Evolutionary conservation across 2,797 vertebrate genomes (phyloP).

Genomic region (Schizothorax lantsangensis): DNA sequence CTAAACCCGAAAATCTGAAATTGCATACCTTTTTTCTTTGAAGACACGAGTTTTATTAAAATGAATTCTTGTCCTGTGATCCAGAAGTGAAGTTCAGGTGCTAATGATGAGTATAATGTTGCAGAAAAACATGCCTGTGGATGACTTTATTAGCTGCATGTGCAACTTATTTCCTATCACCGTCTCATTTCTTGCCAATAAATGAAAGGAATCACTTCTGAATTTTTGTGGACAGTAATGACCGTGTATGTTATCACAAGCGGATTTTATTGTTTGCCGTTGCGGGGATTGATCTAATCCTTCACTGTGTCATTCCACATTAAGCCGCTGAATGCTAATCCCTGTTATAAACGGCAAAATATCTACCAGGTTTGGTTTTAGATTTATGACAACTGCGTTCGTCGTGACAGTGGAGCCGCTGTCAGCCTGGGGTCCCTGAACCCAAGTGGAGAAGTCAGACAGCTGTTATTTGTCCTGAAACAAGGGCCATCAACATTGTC

Average conservation of each 20-base stretch:
- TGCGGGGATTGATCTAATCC: constrained; percentile 62
- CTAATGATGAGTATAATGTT: constrained; percentile 42
- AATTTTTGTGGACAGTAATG: constrained; percentile 14
- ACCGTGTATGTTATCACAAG: constrained; percentile 22
- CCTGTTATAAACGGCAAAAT: constrained; percentile 44
- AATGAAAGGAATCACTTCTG: not conserved
- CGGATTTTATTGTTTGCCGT: constrained; percentile 37
- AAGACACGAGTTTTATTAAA: constrained; percentile 4
- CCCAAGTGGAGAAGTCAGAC: constrained; percentile 51
- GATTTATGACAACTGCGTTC: constrained; percentile 38
- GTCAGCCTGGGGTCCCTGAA: constrained; percentile 32
- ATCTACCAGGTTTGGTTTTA: constrained; percentile 44
- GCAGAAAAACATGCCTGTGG: constrained; percentile 10
- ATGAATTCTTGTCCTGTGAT: constrained; percentile 23
- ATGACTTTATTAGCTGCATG: not conserved
- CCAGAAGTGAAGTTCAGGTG: constrained; percentile 38
- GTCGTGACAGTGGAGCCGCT: not conserved
- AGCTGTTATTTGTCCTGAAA: constrained; percentile 60
- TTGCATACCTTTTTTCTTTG: not conserved
- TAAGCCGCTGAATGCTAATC: constrained; percentile 39
- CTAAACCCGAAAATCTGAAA: not conserved
- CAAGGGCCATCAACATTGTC: constrained; percentile 41
- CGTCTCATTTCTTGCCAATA: not conserved
- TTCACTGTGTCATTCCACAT: constrained; percentile 40
- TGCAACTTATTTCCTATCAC: not conserved